A percentile compares a stretch with the other conserved stretches of the same genome.
Evolutionary conservation across 2,888 invertebrate genomes (phyloP).

Genomic region (Brachycybe producta): DNA sequence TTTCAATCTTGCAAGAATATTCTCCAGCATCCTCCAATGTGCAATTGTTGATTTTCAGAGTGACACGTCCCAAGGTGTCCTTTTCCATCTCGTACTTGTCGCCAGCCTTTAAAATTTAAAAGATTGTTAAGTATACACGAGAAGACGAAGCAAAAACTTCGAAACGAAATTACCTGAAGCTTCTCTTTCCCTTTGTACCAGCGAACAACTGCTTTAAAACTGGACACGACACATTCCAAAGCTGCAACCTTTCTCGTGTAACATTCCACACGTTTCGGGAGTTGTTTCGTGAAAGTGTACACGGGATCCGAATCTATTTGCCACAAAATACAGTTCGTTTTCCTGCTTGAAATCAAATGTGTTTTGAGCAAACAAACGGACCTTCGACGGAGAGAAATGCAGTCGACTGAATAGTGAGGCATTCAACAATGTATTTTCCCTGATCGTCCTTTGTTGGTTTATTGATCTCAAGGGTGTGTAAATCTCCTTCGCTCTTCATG

Average conservation of each 20-base stretch:
- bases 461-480: slow-evolving; percentile 76
- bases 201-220: slow-evolving; percentile 80
- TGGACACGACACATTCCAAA: slow-evolving; percentile 87
- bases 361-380: slow-evolving; percentile 28
- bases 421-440: slow-evolving; percentile 91
- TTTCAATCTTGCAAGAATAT: slow-evolving; percentile 77
- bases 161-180: slow-evolving; percentile 39
- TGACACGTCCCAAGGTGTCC: slow-evolving; percentile 80
- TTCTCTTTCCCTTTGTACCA: slow-evolving; percentile 79
- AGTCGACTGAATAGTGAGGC: slow-evolving; percentile 73
- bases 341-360: neutral
- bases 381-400: slow-evolving; percentile 89
- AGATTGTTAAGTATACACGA: neutral
- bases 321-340: neutral
- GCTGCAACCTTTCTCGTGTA: slow-evolving; percentile 78
- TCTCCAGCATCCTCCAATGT: slow-evolving; percentile 73
- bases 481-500: slow-evolving; percentile 81
- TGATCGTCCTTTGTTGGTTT: slow-evolving; percentile 91
- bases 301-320: slow-evolving; percentile 79
- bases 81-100: slow-evolving; percentile 79
- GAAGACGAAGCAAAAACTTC: neutral
- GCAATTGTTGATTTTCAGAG: slow-evolving; percentile 68
- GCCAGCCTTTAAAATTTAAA: slow-evolving; percentile 45
- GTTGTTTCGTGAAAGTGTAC: slow-evolving; percentile 78
- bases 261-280: slow-evolving; percentile 79